These are phyloP conservation scores for Melitaea cinxia DNA, from an alignment of 1,140 invertebrate genomes.

Conservation along the genomic window DNA sequence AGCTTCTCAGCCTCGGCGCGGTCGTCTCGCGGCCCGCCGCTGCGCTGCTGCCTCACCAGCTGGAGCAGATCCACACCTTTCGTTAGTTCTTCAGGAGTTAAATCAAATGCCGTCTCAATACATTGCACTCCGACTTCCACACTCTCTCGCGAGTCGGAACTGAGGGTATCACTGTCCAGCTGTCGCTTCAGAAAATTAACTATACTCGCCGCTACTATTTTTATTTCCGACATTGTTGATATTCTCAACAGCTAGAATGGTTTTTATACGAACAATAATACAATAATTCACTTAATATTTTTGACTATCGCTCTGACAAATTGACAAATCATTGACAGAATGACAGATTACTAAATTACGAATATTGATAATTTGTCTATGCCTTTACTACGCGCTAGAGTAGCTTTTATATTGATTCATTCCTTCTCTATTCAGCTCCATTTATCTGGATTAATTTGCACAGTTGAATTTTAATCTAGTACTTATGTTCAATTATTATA, in stretches of 20 bases:
- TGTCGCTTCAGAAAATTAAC: slow-evolving; percentile 74
- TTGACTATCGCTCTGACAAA: slow-evolving; percentile 29
- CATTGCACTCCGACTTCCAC: slow-evolving; percentile 92
- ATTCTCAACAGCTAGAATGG: slow-evolving; percentile 21
- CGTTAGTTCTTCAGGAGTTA: slow-evolving; percentile 80
- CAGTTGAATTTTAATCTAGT: too few relatives aligned
- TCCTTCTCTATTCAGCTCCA: too few relatives aligned
- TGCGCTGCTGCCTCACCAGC: slow-evolving; percentile 59
- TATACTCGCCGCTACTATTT: slow-evolving; percentile 75
- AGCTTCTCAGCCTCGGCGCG: slow-evolving; percentile 86
- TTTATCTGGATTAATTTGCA: too few relatives aligned
- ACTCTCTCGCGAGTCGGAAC: slow-evolving; percentile 88
- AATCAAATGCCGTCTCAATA: slow-evolving; percentile 90
- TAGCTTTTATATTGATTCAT: too few relatives aligned
- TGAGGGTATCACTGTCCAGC: slow-evolving; percentile 62
- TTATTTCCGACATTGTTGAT: slow-evolving; percentile 69
- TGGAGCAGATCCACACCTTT: slow-evolving; percentile 77
- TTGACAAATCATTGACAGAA: slow-evolving; percentile 32
- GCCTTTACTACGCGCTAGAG: not conserved
- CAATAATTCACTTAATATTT: slow-evolving; percentile 16
- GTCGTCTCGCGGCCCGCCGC: slow-evolving; percentile 30
- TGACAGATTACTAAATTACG: slow-evolving; percentile 3
- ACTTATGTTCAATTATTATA: too few relatives aligned
- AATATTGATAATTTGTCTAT: not conserved
- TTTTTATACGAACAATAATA: slow-evolving; percentile 10